These are phyloP conservation scores for Aporophyla lueneburgensis DNA, from an alignment of 2,888 invertebrate genomes.

Conservation along the genomic window DNA sequence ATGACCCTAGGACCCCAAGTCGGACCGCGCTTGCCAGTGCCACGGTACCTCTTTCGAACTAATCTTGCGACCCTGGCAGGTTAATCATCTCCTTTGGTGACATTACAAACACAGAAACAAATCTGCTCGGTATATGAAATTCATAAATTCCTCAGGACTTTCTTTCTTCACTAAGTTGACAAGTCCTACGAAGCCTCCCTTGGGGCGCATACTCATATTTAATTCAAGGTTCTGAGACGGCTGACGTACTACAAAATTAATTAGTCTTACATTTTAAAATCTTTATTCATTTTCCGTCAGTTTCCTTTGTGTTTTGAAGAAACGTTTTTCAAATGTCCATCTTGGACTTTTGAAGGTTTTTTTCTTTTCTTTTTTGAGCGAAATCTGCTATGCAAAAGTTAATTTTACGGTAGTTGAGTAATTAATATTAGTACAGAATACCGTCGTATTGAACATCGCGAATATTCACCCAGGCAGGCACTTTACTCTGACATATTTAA, in stretches of 20 bases:
- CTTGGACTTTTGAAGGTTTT: no score
- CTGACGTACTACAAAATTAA: conserved; percentile 42
- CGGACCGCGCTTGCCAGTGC: no score
- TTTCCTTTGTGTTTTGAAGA: not conserved
- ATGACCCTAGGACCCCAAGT: no score
- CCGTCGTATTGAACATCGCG: not conserved
- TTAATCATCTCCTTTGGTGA: no score
- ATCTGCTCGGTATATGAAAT: conserved; percentile 11
- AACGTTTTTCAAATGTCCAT: not conserved
- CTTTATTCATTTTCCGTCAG: not conserved
- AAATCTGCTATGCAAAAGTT: not conserved
- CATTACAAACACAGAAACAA: not conserved
- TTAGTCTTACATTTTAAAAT: conserved; percentile 23
- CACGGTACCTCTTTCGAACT: no score
- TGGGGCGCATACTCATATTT: conserved; percentile 26
- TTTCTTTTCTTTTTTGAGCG: not conserved
- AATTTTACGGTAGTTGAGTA: not conserved
- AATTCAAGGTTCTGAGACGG: conserved; percentile 23
- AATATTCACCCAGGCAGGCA: not conserved
- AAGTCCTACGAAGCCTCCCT: not conserved
- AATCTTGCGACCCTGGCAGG: no score
- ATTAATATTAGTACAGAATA: not conserved
- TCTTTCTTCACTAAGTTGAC: conserved; percentile 21
- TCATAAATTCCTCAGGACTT: conserved; percentile 16
- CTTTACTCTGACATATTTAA: not conserved